Conservation (phyloP, 2,888 invertebrate genomes). For the Heliconius hortense region DNA sequence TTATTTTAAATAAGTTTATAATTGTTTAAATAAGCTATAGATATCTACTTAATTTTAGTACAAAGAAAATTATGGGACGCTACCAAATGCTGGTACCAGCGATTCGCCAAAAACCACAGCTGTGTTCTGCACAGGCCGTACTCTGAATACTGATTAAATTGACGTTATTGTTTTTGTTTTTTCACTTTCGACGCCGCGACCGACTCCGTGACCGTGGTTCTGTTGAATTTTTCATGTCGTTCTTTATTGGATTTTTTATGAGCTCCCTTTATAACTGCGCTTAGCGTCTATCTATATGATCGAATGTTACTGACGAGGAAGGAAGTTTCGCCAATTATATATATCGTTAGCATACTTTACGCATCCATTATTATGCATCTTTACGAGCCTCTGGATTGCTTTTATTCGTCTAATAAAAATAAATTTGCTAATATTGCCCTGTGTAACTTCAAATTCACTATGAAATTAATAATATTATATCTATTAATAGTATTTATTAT, state of each 20-base stretch:
- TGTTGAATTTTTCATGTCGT: conserved; percentile 78
- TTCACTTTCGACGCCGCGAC: conserved; percentile 66
- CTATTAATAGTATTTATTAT: too few species aligned
- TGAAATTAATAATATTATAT: too few species aligned
- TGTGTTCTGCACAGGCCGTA: conserved; percentile 66
- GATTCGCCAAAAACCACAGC: conserved; percentile 75
- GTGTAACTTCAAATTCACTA: neutral
- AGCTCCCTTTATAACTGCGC: conserved; percentile 58
- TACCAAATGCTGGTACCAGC: conserved; percentile 39
- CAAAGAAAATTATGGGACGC: conserved; percentile 6
- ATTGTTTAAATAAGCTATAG: neutral
- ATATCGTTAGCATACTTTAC: conserved; percentile 74
- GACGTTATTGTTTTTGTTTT: conserved; percentile 74
- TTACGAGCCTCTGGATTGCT: conserved; percentile 67
- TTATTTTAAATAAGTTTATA: neutral
- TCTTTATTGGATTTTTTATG: conserved; percentile 67
- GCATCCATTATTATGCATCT: conserved; percentile 63
- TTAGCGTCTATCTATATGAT: conserved; percentile 66
- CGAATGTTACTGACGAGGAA: conserved; percentile 58
- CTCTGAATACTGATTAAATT: conserved; percentile 76
- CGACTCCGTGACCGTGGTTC: conserved; percentile 57
- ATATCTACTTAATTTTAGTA: conserved; percentile 52
- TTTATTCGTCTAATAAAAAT: conserved; percentile 73
- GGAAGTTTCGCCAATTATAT: conserved; percentile 74
- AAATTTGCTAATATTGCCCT: conserved; percentile 58